phyloP scores from a whole-genome alignment of 2,113 vertebrate genomes.

The Suricata suricatta region DNA sequence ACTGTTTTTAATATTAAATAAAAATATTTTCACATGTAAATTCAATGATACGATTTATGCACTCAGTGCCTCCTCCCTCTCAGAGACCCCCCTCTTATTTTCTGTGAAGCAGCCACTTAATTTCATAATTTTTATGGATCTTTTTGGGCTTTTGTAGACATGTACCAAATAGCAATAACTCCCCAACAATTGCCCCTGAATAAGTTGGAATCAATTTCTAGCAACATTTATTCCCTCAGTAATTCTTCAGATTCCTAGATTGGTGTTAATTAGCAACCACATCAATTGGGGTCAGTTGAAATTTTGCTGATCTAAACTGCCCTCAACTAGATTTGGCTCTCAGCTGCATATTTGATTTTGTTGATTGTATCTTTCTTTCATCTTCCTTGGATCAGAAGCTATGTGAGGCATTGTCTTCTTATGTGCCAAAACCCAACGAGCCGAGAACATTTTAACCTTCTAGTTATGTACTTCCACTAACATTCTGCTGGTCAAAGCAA shows the following conservation, averaged over 20 bases:
- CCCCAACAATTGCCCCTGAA: background rate
- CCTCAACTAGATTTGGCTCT: background rate
- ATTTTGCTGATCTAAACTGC: background rate
- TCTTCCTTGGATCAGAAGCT: background rate
- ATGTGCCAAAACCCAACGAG: background rate
- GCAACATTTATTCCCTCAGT: background rate
- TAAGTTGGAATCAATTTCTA: background rate
- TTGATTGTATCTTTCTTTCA: background rate
- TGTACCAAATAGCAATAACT: background rate
- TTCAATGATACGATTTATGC: background rate
- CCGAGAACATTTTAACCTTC: background rate
- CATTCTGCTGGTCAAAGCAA: background rate
- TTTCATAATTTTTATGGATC: background rate
- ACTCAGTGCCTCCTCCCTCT: background rate
- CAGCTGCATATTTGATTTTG: background rate
- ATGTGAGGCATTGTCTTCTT: background rate
- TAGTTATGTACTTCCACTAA: background rate
- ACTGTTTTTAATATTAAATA: background rate
- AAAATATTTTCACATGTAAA: background rate
- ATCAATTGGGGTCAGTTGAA: background rate
- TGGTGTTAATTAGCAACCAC: background rate
- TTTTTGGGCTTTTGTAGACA: background rate
- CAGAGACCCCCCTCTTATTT: background rate
- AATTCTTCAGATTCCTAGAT: background rate
- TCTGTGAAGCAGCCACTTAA: background rate